These are phyloP conservation scores for Hoplodrina ambigua DNA, from an alignment of 2,888 invertebrate genomes.

Conservation along the genomic window DNA sequence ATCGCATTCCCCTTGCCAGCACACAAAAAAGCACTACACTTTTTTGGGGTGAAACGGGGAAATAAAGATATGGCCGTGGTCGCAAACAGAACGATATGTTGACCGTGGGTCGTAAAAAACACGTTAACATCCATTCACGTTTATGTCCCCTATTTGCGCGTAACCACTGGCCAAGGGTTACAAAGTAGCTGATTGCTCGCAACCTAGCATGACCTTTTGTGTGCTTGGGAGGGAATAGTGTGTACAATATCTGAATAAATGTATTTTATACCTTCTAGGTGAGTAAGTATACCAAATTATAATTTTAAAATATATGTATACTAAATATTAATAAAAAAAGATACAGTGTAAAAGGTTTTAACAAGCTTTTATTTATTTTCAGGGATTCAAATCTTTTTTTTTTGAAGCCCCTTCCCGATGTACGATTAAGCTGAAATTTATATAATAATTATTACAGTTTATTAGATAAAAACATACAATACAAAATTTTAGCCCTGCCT, in stretches of 20 bases:
- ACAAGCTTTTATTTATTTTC: no score
- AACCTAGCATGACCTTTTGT: slow-evolving; percentile 77
- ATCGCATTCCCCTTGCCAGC: slow-evolving; percentile 37
- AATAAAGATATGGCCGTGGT: slow-evolving; percentile 86
- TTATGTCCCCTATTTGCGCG: slow-evolving; percentile 87
- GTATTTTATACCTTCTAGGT: background rate
- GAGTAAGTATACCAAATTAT: no score
- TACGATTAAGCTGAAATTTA: no score
- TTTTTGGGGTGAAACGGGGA: slow-evolving; percentile 78
- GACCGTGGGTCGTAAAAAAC: slow-evolving; percentile 89
- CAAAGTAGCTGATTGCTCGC: slow-evolving; percentile 86
- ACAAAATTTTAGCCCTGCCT: no score
- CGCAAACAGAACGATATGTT: slow-evolving; percentile 89
- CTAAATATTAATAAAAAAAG: background rate
- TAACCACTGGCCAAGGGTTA: slow-evolving; percentile 81
- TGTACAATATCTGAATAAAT: slow-evolving; percentile 22
- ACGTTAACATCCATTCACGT: slow-evolving; percentile 90
- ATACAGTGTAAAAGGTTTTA: no score
- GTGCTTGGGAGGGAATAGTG: slow-evolving; percentile 52
- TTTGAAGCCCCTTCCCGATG: no score
- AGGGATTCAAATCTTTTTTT: no score
- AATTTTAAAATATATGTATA: background rate
- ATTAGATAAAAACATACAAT: no score
- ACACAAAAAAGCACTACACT: slow-evolving; percentile 76
- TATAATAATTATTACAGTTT: no score